These are phyloP conservation scores for Ctenomys sociabilis DNA, from an alignment of 2,113 vertebrate genomes.

Conservation along the genomic window DNA sequence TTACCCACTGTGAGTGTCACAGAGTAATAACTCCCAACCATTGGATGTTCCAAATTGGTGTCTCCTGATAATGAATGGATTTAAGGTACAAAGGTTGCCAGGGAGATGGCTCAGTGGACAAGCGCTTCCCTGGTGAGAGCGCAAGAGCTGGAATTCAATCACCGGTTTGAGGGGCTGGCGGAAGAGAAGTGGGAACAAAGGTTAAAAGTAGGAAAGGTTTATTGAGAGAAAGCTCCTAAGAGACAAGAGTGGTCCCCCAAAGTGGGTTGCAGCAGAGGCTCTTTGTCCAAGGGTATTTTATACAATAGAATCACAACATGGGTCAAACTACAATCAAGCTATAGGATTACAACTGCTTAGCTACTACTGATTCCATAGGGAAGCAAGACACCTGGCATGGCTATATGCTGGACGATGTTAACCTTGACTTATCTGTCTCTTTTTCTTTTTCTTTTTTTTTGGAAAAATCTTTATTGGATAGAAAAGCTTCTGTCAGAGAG, in stretches of 20 bases:
- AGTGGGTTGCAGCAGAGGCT: background rate
- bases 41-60: background rate
- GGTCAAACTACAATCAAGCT: background rate
- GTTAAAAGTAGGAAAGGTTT: background rate
- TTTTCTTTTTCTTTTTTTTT: background rate
- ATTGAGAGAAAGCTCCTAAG: background rate
- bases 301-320: background rate
- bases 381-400: background rate
- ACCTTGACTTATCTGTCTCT: background rate
- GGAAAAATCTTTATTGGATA: too few relatives aligned
- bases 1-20: background rate
- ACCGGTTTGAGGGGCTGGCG: too few relatives aligned
- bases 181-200: too few relatives aligned
- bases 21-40: background rate
- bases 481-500: too few relatives aligned
- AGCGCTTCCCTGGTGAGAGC: too few relatives aligned
- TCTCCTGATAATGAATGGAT: background rate
- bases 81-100: background rate
- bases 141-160: too few relatives aligned
- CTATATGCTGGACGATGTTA: background rate
- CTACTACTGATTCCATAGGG: background rate
- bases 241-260: background rate
- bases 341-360: background rate
- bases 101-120: too few relatives aligned
- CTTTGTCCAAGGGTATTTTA: background rate